Base-by-base conservation (phyloP, 2,888 invertebrate species). In the Timema podura region DNA sequence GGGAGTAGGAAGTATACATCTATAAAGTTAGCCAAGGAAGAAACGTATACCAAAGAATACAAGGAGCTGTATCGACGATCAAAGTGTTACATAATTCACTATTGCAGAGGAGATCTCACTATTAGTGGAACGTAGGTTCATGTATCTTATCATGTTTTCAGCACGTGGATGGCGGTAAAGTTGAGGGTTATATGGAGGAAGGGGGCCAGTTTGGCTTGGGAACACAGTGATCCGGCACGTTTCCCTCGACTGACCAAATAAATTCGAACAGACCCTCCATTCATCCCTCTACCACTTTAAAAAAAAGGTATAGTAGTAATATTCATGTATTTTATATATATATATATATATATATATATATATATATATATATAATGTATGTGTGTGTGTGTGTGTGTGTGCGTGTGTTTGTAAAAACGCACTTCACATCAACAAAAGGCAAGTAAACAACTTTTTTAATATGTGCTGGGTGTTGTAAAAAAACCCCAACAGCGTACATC, bases 211-310 rank as follows among this genome's bases (percentile, higher is more conserved):
- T 44, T 61, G 65, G 69, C 65, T 69, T 66, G 54, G 69, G 69
- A 64, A 65, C 65, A 65, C 65, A 11, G 70, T 70, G 70, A 70
- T 70, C 68, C 48, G 70, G 70, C 70, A 70, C 70, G 70, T 70
- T 67, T 65, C 51, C 59, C 45, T 54, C 68, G 30, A 61, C 48
- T 67, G 48, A 57, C 64, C 47, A 67, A 70, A 70, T 70, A 70
- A 70, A 70, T 70, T 69, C 44, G 57, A 48, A 47, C 6, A 45
- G n/a, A 51, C 51, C 51, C 11, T 51, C 51, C 11, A 51, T 13
- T 13, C 11, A 51, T 13, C 51, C n/a, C n/a, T 13, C n/a, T 51
- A 51, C n/a, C 11, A n/a, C 51, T 13, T n/a, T 51, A 11, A 13
- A 51, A 13, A 11, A 51, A 51, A 51, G 51, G 11, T 51, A 1